Evolutionary conservation across 2,888 invertebrate genomes (phyloP).

Genomic region (Nyleta sp.): DNA sequence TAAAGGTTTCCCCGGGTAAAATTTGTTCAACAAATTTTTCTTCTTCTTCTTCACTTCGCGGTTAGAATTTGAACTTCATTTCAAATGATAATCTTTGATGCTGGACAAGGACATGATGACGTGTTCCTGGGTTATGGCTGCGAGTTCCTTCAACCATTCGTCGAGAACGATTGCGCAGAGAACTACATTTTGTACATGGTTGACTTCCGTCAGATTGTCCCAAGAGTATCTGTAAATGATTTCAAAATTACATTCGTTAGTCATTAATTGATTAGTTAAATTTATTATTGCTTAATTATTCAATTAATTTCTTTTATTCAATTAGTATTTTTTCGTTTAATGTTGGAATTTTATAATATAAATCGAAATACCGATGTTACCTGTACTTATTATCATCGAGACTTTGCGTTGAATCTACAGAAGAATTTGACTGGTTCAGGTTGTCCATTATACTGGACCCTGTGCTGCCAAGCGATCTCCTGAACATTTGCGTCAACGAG

Average conservation of each 20-base stretch:
- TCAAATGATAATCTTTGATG: constrained; percentile 45
- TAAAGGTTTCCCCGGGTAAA: constrained; percentile 26
- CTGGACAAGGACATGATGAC: constrained; percentile 86
- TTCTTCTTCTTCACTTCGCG: not conserved
- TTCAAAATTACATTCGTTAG: too few species aligned
- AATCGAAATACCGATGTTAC: constrained; percentile 22
- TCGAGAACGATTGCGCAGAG: constrained; percentile 94
- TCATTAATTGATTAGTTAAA: too few species aligned
- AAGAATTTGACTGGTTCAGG: constrained; percentile 39
- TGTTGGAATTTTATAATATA: too few species aligned
- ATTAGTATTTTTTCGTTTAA: too few species aligned
- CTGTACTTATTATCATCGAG: constrained; percentile 67
- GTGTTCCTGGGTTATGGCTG: constrained; percentile 97
- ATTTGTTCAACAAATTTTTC: constrained; percentile 15
- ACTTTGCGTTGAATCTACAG: constrained; percentile 31
- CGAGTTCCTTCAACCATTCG: constrained; percentile 97
- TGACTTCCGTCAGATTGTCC: constrained; percentile 77
- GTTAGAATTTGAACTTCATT: constrained; percentile 28
- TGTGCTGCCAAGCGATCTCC: constrained; percentile 84
- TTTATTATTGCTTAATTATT: too few species aligned
- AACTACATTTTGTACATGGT: constrained; percentile 85
- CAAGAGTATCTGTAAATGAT: constrained; percentile 73
- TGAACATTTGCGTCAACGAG: constrained; percentile 90
- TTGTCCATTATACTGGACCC: constrained; percentile 75
- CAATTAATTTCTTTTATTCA: not conserved